Evolutionary conservation across 92 coral and sea anemone species (phyloP).

Genomic region (Siderastrea radians): DNA sequence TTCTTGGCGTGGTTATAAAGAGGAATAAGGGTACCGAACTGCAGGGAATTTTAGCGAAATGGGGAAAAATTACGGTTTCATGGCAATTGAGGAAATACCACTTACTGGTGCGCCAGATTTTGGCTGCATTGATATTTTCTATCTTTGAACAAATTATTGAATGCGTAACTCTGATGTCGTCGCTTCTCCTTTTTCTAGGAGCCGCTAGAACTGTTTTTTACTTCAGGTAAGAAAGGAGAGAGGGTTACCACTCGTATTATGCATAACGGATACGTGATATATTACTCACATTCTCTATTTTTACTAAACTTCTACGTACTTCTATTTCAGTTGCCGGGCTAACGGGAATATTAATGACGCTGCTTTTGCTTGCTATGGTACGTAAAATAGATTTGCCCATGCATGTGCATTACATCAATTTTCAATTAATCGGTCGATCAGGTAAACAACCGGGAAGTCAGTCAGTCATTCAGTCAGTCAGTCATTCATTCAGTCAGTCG

Average conservation of each 20-base stretch:
- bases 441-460: neutral
- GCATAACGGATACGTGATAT: too few relatives aligned
- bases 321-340: conserved; percentile 75
- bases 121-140: too few relatives aligned
- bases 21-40: too few relatives aligned
- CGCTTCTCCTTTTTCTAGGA: neutral
- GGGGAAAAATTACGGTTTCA: too few relatives aligned
- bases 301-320: neutral
- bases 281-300: neutral
- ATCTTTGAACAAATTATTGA: neutral
- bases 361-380: conserved; percentile 84
- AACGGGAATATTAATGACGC: conserved; percentile 80
- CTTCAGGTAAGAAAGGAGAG: conserved; percentile 23
- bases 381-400: neutral
- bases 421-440: neutral
- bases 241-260: too few relatives aligned
- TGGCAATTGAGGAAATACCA: too few relatives aligned
- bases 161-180: neutral
- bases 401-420: neutral
- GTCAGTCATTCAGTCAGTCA: neutral
- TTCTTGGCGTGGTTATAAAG: too few relatives aligned
- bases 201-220: neutral
- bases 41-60: too few relatives aligned
- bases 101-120: neutral
- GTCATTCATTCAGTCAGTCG: neutral